Base-by-base conservation (phyloP, 1,140 invertebrate species). In the Drosophila lini region DNA sequence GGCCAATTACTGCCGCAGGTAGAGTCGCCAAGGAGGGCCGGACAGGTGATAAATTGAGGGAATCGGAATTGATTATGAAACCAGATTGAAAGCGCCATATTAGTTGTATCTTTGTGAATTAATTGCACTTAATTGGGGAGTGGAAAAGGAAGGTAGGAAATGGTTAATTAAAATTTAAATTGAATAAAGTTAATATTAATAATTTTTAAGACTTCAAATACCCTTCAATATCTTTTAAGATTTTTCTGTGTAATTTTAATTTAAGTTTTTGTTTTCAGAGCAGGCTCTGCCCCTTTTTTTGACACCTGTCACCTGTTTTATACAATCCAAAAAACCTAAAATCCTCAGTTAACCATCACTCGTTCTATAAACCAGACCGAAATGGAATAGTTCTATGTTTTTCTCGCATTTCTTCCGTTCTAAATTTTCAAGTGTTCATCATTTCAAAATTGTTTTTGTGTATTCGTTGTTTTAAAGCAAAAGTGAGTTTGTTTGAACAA, bases 31-130 rank as follows among this genome's bases (percentile, higher is more conserved):
- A 16, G 40, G 28, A 59, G 67, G 69, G 44, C 34, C 16, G 44
- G 44, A 38, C 52, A 59, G 48, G 53, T 73, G 69, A 73, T 73
- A 73, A 71, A 73, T 69, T 45, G 65, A 31, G 61, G 62, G 45
- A 34, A 69, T 36, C 32, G 34, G 38, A 53, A 69, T 67, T 41
- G 65, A 69, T 67, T 53, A 67, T 64, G 16, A 67, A 65, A 32
- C 55, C 61, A 60, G 41, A 69, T 69, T 52, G 36, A 45, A 36
- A 13, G 38, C 15, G 25, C 55, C 15, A 63, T 59, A 25, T 40
- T 42, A 22, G 25, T 3, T 41, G 11, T 60, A n/a, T 31, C n/a
- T 11, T 10, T 36, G 3, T 34, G 16, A 31, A 25, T 15, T 25
- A 55, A 38, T 38, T 38, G 6, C 52, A 22, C 34, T 3, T 38